A percentile compares a stretch with the other conserved stretches of the same genome.
phyloP scores from a whole-genome alignment of 2,797 vertebrate species.

The Sphenodon punctatus region DNA sequence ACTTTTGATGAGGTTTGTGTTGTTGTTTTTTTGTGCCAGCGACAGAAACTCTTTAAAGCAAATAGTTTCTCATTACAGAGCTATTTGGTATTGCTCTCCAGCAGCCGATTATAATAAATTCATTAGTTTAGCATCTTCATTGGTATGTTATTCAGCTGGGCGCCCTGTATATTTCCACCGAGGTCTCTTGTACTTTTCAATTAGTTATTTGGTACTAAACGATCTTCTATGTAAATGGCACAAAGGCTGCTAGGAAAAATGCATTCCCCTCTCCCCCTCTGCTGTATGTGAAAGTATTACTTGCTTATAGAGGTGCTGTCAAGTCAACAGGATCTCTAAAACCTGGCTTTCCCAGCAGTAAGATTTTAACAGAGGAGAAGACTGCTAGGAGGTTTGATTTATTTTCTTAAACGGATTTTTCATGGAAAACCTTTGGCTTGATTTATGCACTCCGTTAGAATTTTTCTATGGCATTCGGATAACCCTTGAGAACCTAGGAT shows the following conservation, averaged over 20 bases:
- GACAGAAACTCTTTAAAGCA: background rate
- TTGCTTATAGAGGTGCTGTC: background rate
- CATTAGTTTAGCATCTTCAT: background rate
- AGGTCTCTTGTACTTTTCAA: background rate
- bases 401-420: background rate
- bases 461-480: too few species aligned
- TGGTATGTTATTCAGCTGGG: background rate
- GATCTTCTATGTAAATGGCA: background rate
- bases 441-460: background rate
- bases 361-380: background rate
- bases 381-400: background rate
- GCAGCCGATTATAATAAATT: background rate
- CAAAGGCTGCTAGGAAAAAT: background rate
- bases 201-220: background rate
- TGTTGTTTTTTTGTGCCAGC: background rate
- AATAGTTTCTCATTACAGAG: background rate
- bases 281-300: too few species aligned
- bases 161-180: background rate
- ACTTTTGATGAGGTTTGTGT: too few species aligned
- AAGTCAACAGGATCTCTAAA: background rate
- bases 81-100: background rate
- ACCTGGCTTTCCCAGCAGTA: background rate
- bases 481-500: too few species aligned
- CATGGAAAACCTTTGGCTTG: background rate
- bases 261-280: too few species aligned